Conservation (phyloP, 1,140 invertebrate species). For the Gonioctena quinquepunctata region DNA sequence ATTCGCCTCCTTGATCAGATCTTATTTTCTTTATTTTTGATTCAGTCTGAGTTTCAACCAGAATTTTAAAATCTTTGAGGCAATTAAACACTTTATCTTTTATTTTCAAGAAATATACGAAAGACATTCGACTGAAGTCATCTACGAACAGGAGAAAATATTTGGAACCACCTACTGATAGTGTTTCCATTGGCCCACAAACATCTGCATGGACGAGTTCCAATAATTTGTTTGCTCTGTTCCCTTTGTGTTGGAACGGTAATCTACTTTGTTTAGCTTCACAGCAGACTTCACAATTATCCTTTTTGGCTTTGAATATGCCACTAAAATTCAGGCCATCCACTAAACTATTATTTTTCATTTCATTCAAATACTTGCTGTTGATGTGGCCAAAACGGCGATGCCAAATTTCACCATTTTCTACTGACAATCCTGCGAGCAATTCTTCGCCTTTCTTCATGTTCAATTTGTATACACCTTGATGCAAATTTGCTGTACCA, state of each 20-base stretch:
- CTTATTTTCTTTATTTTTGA: slow-evolving; percentile 16
- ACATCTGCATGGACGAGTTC: slow-evolving; percentile 42
- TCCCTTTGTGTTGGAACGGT: slow-evolving; percentile 35
- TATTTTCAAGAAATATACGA: slow-evolving; percentile 24
- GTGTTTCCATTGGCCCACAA: slow-evolving; percentile 22
- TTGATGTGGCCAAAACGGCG: slow-evolving; percentile 44
- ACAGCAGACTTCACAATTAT: slow-evolving; percentile 45
- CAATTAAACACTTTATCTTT: slow-evolving; percentile 17
- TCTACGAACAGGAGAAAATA: slow-evolving; percentile 31
- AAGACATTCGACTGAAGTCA: slow-evolving; percentile 20
- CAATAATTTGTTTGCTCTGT: slow-evolving; percentile 33
- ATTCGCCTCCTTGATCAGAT: slow-evolving; percentile 38
- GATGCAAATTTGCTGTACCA: slow-evolving; percentile 17
- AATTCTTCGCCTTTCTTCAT: slow-evolving; percentile 1
- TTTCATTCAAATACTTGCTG: slow-evolving; percentile 25
- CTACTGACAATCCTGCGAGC: slow-evolving; percentile 25
- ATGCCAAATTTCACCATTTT: slow-evolving; percentile 40
- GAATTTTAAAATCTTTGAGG: slow-evolving; percentile 23
- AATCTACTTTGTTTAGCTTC: slow-evolving; percentile 45
- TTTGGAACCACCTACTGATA: slow-evolving; percentile 8
- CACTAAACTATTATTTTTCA: slow-evolving; percentile 33
- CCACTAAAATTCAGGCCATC: slow-evolving; percentile 25
- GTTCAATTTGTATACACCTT: slow-evolving; percentile 47
- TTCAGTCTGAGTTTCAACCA: slow-evolving; percentile 20
- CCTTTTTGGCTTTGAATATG: no score